A percentile compares a stretch with the other conserved stretches of the same genome.
Evolutionary conservation across 2,797 vertebrate species (phyloP).

Genomic region (Otolemur crassicaudatus): DNA sequence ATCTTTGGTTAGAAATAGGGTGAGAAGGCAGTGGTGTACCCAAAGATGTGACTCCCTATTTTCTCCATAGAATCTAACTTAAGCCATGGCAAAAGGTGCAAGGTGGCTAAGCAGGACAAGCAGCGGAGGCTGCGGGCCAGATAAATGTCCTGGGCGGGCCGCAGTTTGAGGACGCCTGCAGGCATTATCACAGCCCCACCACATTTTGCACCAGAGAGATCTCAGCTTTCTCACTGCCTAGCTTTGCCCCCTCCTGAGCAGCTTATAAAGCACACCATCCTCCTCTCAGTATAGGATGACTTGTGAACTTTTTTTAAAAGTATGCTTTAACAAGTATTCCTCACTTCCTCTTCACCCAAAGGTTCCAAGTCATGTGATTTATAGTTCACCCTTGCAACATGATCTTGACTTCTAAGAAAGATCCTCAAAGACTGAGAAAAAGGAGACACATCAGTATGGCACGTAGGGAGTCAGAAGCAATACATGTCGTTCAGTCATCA

Average conservation of each 20-base stretch:
- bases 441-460: not conserved
- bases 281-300: not conserved
- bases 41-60: not conserved
- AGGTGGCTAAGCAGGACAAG: not conserved
- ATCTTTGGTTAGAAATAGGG: not conserved
- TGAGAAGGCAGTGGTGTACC: not conserved
- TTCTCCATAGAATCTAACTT: not conserved
- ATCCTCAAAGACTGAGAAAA: not conserved
- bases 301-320: not conserved
- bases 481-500: not conserved
- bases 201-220: not conserved
- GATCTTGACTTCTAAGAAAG: not conserved
- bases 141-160: no score
- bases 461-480: not conserved
- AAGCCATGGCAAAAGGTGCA: not conserved
- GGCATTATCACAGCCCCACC: not conserved
- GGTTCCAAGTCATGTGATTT: not conserved
- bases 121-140: no score
- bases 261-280: not conserved
- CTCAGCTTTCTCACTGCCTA: not conserved
- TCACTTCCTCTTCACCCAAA: not conserved
- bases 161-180: no score
- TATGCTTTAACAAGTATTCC: not conserved
- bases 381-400: not conserved
- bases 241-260: not conserved